Evolutionary conservation across 1,140 invertebrate genomes (phyloP), one percentile per base, ranked within the genome.

Genomic region (Caerostris darwini): DNA sequence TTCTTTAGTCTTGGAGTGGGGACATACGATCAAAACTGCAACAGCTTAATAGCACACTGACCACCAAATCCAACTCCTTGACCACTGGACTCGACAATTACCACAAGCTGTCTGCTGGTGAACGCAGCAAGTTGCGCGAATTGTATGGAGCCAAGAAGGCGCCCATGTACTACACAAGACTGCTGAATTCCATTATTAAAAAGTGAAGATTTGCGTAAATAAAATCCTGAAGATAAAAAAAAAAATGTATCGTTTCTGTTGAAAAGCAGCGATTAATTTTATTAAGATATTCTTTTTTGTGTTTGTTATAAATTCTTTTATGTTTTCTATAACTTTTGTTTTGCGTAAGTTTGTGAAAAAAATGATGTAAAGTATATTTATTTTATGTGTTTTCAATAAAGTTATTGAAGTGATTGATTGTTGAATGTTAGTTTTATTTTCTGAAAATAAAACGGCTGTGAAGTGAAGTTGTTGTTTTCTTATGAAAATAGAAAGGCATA

Each of bases 91-190:
- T 94, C 7, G 61, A 90, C 10, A 50, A 50, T 3, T 94, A 94
- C 53, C 93, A 94, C 58, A 57, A 54, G 8, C 34, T 94, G 53
- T 17, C 34, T n/a, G 58, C 17, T 3, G 12, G 17, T 57, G 87
- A 90, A 53, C 64, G 93, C 17, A 14, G 56, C 17, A 57, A 83
- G 3, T 71, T 94, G 64, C 58, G 77, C 34, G 53, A 83, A 2
- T 17, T 94, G 3, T 94, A 94, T 58, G 93, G 93, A 3, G 50
- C 56, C 7, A n/a, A 94, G 12, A 94, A 90, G 50, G 87, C 93
- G 5, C 93, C 93, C n/a, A n/a, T 71, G 4, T 90, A 67, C 53
- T 94, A 94, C 10, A 58, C 56, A 10, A 90, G 93, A 14, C 4
- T 19, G 17, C 7, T 94, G 67, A 34, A 94, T 59, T n/a, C 71